These are phyloP conservation scores for Beroe ovata DNA, from an alignment of 37 sponge, comb jelly and placozoan species.

Conservation along the genomic window DNA sequence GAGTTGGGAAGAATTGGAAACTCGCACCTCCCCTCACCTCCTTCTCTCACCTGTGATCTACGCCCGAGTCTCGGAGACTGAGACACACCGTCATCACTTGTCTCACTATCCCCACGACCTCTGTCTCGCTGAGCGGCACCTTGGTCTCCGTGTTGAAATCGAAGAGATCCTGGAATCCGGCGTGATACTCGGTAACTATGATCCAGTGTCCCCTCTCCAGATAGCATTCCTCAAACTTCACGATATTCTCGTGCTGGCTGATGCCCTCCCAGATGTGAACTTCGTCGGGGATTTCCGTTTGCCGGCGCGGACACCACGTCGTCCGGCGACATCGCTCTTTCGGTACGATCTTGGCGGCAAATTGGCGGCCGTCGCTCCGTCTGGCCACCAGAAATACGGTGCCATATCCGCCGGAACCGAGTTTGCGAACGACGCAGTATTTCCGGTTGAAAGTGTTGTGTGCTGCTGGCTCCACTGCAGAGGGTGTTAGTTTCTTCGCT, in stretches of 20 bases:
- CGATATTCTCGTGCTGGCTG: neutral
- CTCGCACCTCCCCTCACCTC: too few relatives aligned
- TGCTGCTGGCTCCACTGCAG: neutral
- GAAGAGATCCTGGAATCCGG: conserved; percentile 41
- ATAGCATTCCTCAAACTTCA: conserved; percentile 17
- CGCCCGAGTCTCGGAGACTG: neutral
- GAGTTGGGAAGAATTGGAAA: too few relatives aligned
- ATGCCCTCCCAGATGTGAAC: conserved; percentile 23
- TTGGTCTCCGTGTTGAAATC: conserved; percentile 24
- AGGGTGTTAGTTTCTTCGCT: neutral
- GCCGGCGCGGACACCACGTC: neutral
- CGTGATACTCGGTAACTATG: conserved; percentile 30
- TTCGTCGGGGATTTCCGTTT: conserved; percentile 16
- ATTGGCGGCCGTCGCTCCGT: neutral
- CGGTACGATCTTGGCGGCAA: conserved; percentile 59
- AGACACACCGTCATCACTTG: neutral
- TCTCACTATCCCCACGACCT: neutral
- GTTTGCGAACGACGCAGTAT: conserved; percentile 8
- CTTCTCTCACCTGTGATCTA: conserved; percentile 30
- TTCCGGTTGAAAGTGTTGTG: conserved; percentile 46
- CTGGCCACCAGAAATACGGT: conserved; percentile 38
- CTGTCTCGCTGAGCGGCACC: neutral
- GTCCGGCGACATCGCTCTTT: neutral
- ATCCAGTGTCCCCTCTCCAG: conserved; percentile 57
- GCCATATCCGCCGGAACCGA: conserved; percentile 42